Base-by-base conservation (phyloP, 2,113 vertebrate species). In the Okapia johnstoni region DNA sequence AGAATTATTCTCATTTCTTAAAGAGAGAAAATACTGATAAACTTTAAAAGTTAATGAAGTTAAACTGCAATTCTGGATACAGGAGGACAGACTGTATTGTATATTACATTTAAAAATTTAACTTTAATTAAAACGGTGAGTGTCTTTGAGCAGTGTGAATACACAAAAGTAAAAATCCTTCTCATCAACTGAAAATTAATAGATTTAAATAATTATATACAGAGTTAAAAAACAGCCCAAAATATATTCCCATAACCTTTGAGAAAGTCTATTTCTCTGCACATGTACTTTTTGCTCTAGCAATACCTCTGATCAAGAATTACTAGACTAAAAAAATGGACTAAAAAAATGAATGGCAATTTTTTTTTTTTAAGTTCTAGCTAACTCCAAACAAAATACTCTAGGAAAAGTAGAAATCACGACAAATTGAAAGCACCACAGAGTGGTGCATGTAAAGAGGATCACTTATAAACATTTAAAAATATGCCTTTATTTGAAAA, bases 1-100 rank as follows among this genome's bases (percentile, higher is more conserved):
- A 63, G 91, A 80, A 96, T 25, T 36, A 89, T 28, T 93, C 76
- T 43, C 15, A 88, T 77, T 97, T 96, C 79, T 91, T 33, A 79
- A 94, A 89, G 40, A 28, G 40, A 85, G 15, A 95, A 96, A 88
- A 96, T 48, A 80, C 26, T 46, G 30, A 57, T 52, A 48, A 93
- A 95, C 28, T 85, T 16, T 40, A 55, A 25, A 92, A 90, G 19
- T 55, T 83, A 96, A 79, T 85, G 46, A 85, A 55, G 63, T 88
- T 86, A 86, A 63, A 11, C 17, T 79, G 10, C 83, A 94, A 77
- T 57, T 55, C 48, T 81, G 43, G 54, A 85, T 88, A 58, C 26
- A 93, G 52, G 25, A 88, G 33, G 23, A 55, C 12, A 80, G 43
- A 76, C 1, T 23, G n/a, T 33, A 85, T 40, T 19, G 23, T 36